Evolutionary conservation across 2,113 vertebrate species (phyloP).

Genomic region (Oreochromis spilurus): DNA sequence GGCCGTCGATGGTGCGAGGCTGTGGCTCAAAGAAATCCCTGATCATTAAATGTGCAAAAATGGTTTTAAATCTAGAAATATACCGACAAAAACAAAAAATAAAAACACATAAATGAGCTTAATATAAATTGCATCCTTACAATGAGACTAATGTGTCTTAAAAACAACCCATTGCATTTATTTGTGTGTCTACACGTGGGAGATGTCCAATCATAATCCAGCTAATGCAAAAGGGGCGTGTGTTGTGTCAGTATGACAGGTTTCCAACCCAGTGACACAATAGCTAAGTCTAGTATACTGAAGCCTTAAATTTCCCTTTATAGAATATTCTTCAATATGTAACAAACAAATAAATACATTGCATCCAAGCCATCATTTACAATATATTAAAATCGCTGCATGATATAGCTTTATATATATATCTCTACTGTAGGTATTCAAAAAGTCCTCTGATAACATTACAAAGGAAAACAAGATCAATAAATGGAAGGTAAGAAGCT

Average conservation of each 20-base stretch:
- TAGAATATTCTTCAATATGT: slow-evolving; percentile 70
- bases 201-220: slow-evolving; percentile 48
- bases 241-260: slow-evolving; percentile 55
- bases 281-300: slow-evolving; percentile 48
- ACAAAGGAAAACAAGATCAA: slow-evolving; percentile 38
- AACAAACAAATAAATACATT: slow-evolving; percentile 80
- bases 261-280: slow-evolving; percentile 49
- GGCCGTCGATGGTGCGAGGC: slow-evolving; percentile 1
- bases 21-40: slow-evolving; percentile 67
- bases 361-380: slow-evolving; percentile 79
- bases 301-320: slow-evolving; percentile 64
- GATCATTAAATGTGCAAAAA: slow-evolving; percentile 69
- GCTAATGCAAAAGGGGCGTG: slow-evolving; percentile 50
- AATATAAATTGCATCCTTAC: slow-evolving; percentile 23
- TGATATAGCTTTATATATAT: slow-evolving; percentile 67
- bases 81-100: neutral
- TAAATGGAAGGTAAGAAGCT: slow-evolving; percentile 69
- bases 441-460: slow-evolving; percentile 72
- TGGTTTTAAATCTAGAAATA: slow-evolving; percentile 14
- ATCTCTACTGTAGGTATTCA: slow-evolving; percentile 65
- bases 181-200: neutral
- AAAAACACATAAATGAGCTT: slow-evolving; percentile 24
- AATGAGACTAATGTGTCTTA: slow-evolving; percentile 6
- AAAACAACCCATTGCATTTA: slow-evolving; percentile 19
- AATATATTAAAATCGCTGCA: slow-evolving; percentile 80